Percentiles rank a stretch among this genome's conserved stretches.
Conservation (phyloP, 1,140 invertebrate species). For the Planococcus citri region DNA sequence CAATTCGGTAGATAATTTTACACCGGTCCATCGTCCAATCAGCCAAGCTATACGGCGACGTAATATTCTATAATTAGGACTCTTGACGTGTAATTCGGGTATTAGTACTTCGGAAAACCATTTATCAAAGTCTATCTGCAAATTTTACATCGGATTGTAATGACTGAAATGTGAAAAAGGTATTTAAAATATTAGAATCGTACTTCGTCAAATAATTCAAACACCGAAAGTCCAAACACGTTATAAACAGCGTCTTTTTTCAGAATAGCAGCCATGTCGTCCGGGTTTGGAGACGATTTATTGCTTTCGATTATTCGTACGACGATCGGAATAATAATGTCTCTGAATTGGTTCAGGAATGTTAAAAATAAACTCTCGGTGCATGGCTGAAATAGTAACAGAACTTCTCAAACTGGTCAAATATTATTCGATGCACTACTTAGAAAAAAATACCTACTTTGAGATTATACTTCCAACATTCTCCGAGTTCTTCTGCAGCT, state of each 20-base stretch:
- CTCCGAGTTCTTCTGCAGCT: constrained; percentile 72
- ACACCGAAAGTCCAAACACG: constrained; percentile 76
- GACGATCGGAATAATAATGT: constrained; percentile 55
- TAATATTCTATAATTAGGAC: constrained; percentile 77
- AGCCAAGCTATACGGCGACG: constrained; percentile 77
- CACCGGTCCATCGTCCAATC: constrained; percentile 70
- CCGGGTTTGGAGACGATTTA: constrained; percentile 46
- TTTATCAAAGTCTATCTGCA: constrained; percentile 73
- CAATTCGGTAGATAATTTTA: constrained; percentile 66
- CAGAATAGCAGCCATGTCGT: constrained; percentile 63
- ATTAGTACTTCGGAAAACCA: constrained; percentile 79
- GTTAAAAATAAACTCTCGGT: constrained; percentile 73
- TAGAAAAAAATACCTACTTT: constrained; percentile 43
- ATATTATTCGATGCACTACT: constrained; percentile 18
- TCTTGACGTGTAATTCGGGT: constrained; percentile 66
- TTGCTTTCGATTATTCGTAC: constrained; percentile 53
- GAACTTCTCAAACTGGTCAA: too few species aligned
- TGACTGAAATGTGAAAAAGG: not conserved
- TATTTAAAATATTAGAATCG: constrained; percentile 25
- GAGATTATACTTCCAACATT: constrained; percentile 83
- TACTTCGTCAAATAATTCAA: constrained; percentile 84
- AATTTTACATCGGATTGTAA: constrained; percentile 19
- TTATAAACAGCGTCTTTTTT: constrained; percentile 92
- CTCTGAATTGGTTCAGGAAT: constrained; percentile 66
- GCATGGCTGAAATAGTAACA: constrained; percentile 52